Evolutionary conservation across 2,113 vertebrate species (phyloP), one percentile per base, ranked within the genome.

Genomic region (Riparia riparia): DNA sequence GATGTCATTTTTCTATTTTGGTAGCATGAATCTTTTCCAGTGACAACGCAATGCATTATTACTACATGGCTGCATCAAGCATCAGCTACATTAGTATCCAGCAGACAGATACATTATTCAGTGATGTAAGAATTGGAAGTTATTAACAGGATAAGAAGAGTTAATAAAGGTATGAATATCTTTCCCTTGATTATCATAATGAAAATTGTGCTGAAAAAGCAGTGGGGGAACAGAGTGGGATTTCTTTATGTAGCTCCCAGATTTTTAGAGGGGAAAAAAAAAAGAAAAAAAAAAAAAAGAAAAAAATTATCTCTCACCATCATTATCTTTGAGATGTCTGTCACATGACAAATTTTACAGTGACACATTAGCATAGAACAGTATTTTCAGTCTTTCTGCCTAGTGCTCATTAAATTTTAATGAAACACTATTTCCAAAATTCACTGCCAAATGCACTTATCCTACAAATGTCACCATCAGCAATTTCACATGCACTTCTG

Each of bases 361-460:
- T 89, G 91, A 90, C 86, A 86, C 65, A 92, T 92, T 91, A 95
- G 37, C 54, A 91, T 53, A 65, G 68, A 95, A 42, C 15, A 84
- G 69, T 87, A 94, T 90, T 96, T 94, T 57, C 66, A 94, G 54
- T 65, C 93, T 95, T 94, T 31, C 89, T 84, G 82, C 53, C 85
- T 19, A 71, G 68, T 47, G 79, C 87, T 96, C 76, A 93, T 97
- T 96, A 96, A 94, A 92, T 5, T 95, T 97, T 91, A 97, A 96
- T 92, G 91, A 96, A 95, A 65, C 34, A 63, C 72, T 82, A 66
- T 88, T 92, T 97, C 76, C 88, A 90, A 95, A 97, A 95, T 88
- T 90, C 90, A 53, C 64, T 93, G 90, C 85, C 87, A 97, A 95
- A 74, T 89, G 72, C 65, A 95, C 76, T 97, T 93, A 72, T 79